Conservation (phyloP, 2,888 invertebrate genomes). For the Drosophila fungiperda region DNA sequence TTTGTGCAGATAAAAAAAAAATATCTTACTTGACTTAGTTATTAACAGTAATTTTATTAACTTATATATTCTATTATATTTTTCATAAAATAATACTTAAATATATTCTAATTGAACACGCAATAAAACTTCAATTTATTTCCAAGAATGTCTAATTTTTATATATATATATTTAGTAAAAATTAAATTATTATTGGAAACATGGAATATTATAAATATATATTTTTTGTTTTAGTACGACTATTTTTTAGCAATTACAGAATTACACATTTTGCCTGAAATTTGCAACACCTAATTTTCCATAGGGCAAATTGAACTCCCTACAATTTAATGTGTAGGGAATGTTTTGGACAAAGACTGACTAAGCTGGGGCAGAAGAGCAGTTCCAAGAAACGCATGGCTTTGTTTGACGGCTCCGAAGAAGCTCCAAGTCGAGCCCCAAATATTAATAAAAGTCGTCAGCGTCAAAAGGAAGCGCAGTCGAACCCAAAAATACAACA, state of each 20-base stretch:
- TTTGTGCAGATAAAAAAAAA: not conserved
- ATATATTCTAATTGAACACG: not conserved
- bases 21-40: not conserved
- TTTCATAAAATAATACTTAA: not conserved
- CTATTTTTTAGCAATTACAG: no score
- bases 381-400: constrained; percentile 73
- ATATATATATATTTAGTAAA: no score
- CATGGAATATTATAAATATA: no score
- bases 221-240: no score
- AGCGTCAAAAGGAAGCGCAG: constrained; percentile 77
- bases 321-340: constrained; percentile 27
- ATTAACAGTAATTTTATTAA: not conserved
- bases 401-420: constrained; percentile 55
- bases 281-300: no score
- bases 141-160: not conserved
- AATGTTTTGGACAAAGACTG: constrained; percentile 29
- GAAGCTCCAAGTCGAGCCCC: constrained; percentile 64
- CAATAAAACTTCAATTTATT: not conserved
- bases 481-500: constrained; percentile 55
- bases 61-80: not conserved
- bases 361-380: constrained; percentile 56
- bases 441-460: constrained; percentile 79
- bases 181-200: no score
- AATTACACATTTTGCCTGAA: not conserved
- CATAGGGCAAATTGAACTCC: not conserved